Percentiles rank a stretch among this genome's conserved stretches.
Conservation (phyloP, 2,797 vertebrate species). For the Austrolebias charrua region DNA sequence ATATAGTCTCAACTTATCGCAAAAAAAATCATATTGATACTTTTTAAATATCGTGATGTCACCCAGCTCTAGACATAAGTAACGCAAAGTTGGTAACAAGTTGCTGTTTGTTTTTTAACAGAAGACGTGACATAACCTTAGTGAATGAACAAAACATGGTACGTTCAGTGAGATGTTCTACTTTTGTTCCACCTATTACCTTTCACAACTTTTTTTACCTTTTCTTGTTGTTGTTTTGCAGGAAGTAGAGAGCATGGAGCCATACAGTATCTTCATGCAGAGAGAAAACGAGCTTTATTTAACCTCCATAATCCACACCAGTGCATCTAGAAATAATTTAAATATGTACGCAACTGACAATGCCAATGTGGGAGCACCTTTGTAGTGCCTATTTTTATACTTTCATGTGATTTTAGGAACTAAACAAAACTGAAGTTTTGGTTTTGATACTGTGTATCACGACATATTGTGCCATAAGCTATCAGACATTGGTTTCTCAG, state of each 20-base stretch:
- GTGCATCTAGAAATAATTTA: background rate
- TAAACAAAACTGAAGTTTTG: too few relatives aligned
- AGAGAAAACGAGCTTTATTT: constrained; percentile 1
- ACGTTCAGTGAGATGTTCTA: background rate
- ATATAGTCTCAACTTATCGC: too few relatives aligned
- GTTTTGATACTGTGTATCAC: too few relatives aligned
- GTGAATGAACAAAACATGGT: background rate
- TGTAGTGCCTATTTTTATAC: background rate
- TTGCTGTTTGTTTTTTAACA: background rate
- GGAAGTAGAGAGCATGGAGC: background rate
- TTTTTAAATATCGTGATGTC: too few relatives aligned
- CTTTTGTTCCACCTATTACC: background rate
- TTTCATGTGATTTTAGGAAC: background rate
- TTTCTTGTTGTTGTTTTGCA: background rate
- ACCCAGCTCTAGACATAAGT: too few relatives aligned
- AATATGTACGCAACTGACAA: background rate
- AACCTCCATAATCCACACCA: background rate
- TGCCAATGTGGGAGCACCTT: background rate
- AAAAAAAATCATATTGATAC: too few relatives aligned
- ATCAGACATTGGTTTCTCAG: too few relatives aligned
- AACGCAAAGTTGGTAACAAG: background rate
- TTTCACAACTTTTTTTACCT: fast-evolving
- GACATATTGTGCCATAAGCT: too few relatives aligned
- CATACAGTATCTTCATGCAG: background rate
- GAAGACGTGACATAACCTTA: background rate